A percentile compares a stretch with the other conserved stretches of the same genome.
Evolutionary conservation across 1,140 invertebrate genomes (phyloP).

Genomic region (Semibalanus balanoides): DNA sequence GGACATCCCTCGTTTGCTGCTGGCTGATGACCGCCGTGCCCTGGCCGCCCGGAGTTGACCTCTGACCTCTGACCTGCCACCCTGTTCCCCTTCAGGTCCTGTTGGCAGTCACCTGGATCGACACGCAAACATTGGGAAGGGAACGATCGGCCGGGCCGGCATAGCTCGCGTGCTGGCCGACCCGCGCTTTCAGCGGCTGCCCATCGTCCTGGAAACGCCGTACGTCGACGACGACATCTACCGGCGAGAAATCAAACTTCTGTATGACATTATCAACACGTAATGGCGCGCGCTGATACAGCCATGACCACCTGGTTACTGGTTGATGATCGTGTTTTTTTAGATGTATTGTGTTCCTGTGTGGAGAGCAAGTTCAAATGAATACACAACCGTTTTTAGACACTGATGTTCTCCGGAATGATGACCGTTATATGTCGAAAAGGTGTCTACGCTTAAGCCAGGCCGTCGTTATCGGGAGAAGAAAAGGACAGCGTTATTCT

Average conservation of each 20-base stretch:
- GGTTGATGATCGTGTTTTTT: too few species aligned
- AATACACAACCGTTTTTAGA: too few species aligned
- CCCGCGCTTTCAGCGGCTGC: slow-evolving; percentile 31
- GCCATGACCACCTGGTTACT: too few species aligned
- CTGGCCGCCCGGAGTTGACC: neutral
- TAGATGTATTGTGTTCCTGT: too few species aligned
- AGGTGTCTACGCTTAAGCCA: too few species aligned
- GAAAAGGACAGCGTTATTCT: too few species aligned
- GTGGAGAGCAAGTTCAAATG: too few species aligned
- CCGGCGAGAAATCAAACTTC: slow-evolving; percentile 21
- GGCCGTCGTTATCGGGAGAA: too few species aligned
- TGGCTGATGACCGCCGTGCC: too few species aligned
- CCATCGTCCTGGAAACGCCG: slow-evolving; percentile 39
- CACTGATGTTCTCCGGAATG: too few species aligned
- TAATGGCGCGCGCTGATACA: slow-evolving; percentile 6
- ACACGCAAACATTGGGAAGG: slow-evolving; percentile 39
- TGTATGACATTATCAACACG: slow-evolving; percentile 13
- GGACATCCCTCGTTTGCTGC: too few species aligned
- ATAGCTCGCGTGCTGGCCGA: slow-evolving; percentile 36
- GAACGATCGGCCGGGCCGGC: slow-evolving; percentile 32
- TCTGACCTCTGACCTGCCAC: neutral
- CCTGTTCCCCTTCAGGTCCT: slow-evolving; percentile 25
- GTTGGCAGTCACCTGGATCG: slow-evolving; percentile 34
- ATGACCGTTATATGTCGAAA: too few species aligned
- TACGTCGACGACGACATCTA: slow-evolving; percentile 20